These are phyloP conservation scores for Fistularia tabacaria DNA, from an alignment of 2,797 vertebrate genomes.

Conservation along the genomic window DNA sequence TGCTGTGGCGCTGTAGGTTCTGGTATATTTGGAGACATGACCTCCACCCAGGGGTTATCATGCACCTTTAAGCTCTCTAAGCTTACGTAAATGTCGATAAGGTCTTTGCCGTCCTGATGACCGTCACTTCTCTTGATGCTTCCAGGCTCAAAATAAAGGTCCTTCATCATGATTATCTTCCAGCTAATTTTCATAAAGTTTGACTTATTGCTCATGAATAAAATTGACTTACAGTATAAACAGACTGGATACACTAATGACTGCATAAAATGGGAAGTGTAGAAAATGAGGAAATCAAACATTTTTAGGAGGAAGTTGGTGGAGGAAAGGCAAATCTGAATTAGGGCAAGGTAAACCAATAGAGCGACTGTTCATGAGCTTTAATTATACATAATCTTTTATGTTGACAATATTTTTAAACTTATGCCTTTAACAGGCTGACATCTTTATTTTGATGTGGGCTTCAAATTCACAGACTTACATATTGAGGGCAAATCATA, in stretches of 20 bases:
- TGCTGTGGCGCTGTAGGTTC: conserved; percentile 11
- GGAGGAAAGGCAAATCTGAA: no score
- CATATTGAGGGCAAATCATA: no score
- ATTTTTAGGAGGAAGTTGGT: no score
- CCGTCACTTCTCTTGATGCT: conserved; percentile 2
- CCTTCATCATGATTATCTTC: conserved; percentile 15
- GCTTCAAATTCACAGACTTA: no score
- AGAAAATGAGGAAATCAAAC: conserved; percentile 30
- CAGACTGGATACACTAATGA: background rate
- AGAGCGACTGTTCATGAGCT: no score
- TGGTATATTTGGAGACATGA: background rate
- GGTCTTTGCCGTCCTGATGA: conserved; percentile 8
- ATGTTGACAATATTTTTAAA: no score
- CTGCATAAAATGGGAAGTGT: conserved; percentile 26
- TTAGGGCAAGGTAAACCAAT: no score
- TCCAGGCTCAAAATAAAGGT: conserved; percentile 1
- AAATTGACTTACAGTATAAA: no score
- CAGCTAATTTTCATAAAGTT: background rate
- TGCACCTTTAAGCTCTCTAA: conserved; percentile 53
- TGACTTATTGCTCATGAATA: no score
- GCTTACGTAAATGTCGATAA: conserved; percentile 55
- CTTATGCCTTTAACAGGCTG: no score
- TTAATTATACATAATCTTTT: no score
- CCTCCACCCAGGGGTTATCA: conserved; percentile 55
- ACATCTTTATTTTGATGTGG: no score